Evolutionary conservation across 1,140 invertebrate species (phyloP).

Genomic region (Hyposmocoma kahamanoa): DNA sequence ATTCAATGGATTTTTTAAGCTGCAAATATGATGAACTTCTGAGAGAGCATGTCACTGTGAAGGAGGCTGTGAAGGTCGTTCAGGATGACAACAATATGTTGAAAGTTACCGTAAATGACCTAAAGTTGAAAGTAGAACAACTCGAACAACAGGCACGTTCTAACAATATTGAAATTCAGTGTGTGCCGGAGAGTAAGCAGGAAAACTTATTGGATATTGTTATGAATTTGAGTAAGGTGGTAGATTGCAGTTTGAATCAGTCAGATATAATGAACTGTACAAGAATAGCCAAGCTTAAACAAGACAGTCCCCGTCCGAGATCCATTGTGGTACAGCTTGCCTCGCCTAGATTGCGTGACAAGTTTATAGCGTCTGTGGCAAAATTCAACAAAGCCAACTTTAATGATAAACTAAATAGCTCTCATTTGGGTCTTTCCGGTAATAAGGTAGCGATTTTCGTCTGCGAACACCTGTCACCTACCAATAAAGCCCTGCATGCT

Average conservation of each 20-base stretch:
- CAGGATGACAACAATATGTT: too few relatives aligned
- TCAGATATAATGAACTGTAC: background rate
- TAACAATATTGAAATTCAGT: background rate
- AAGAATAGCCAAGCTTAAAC: background rate
- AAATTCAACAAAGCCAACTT: slow-evolving; percentile 2
- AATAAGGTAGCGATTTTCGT: background rate
- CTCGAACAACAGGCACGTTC: background rate
- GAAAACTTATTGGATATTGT: too few relatives aligned
- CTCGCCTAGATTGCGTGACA: background rate
- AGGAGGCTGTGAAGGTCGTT: too few relatives aligned
- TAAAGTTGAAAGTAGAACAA: too few relatives aligned
- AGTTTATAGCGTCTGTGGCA: background rate
- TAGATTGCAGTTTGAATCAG: background rate
- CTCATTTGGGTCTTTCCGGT: background rate
- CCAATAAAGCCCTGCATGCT: slow-evolving; percentile 1
- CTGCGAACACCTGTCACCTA: slow-evolving; percentile 1
- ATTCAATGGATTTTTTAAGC: too few relatives aligned
- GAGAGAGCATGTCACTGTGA: too few relatives aligned
- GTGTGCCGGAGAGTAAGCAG: background rate
- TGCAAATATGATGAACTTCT: too few relatives aligned
- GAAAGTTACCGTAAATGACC: too few relatives aligned
- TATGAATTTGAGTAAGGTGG: background rate
- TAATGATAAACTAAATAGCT: background rate
- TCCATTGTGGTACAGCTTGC: background rate
- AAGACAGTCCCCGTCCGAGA: background rate